Evolutionary conservation across 92 coral and sea anemone genomes (phyloP), one percentile per base, ranked within the genome.

Genomic region (Blastomussa wellsi): DNA sequence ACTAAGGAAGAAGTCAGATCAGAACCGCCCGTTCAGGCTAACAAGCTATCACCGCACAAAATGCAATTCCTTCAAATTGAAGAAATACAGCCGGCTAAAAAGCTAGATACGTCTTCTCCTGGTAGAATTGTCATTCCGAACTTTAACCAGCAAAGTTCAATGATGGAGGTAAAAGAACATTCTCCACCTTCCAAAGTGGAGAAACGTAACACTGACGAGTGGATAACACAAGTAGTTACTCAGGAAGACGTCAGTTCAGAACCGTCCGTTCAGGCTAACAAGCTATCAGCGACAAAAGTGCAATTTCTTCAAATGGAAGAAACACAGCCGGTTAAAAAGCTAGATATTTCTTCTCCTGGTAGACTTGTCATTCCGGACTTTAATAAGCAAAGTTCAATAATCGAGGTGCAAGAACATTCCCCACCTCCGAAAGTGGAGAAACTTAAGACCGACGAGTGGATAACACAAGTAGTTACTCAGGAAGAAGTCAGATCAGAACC

Each of bases 201-300:
- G 7, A 74, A 74, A 42, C 59, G 19, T 17, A 24, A 74, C 8
- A 20, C 78, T 12, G 78, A 74, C 42, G 33, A 74, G 57, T 74
- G 78, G 78, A 24, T 74, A 41, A 74, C 78, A 41, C 53, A 42
- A 17, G 11, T 29, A n/a, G 49, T 24, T 5, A 74, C n/a, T 10
- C 78, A 41, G 17, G 55, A 74, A 41, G 78, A 74, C 7, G 55
- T 74, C 55, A 48, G 78, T 9, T 74, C 78, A 41, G 59, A 74
- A 74, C 33, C 28, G 37, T 57, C 78, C 11, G 35, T 48, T 22
- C 78, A 48, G 28, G 5, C 78, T 35, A 74, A 42, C 57, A 74
- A 26, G 78, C 78, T 74, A 57, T 22, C 78, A 13, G 78, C 35
- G 44, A 35, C 42, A 10, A 41, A 74, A 41, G 20, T 74, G 57